These are phyloP conservation scores for Centroberyx gerrardi DNA, from an alignment of 2,797 vertebrate genomes.

Conservation along the genomic window DNA sequence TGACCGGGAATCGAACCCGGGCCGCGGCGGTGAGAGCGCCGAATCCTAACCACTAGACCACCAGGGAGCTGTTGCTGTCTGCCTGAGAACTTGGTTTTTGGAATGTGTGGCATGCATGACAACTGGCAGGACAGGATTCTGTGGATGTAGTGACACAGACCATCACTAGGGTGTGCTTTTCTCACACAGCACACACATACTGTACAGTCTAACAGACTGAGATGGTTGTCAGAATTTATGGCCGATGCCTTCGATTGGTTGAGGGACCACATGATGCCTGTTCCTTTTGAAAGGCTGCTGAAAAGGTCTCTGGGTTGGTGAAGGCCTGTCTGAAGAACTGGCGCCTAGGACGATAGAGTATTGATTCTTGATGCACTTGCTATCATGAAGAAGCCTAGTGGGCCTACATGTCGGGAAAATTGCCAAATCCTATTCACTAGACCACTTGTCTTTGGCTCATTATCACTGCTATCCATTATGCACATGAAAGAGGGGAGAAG, in stretches of 20 bases:
- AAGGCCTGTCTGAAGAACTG: background rate
- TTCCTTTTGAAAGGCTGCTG: constrained; percentile 20
- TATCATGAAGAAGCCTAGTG: background rate
- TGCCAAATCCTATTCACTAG: too few species aligned
- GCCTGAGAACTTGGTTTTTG: background rate
- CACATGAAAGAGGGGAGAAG: background rate
- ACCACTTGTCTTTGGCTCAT: constrained; percentile 35
- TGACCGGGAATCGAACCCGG: constrained; percentile 59
- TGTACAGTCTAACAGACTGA: too few species aligned
- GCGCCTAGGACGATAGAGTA: background rate
- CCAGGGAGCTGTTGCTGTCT: background rate
- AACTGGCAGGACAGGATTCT: background rate
- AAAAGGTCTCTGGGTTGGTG: background rate
- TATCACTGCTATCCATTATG: background rate
- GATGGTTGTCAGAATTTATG: background rate
- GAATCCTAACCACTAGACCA: constrained; percentile 59
- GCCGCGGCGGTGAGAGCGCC: constrained; percentile 58
- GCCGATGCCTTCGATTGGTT: background rate
- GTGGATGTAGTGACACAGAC: constrained; percentile 2
- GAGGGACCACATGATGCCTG: background rate
- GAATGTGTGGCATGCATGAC: constrained; percentile 2
- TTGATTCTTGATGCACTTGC: background rate
- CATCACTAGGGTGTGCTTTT: constrained; percentile 1
- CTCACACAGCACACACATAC: background rate
- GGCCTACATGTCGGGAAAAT: background rate